phyloP scores from a whole-genome alignment of 2,888 invertebrate species.

The Trichopoda pennipes region DNA sequence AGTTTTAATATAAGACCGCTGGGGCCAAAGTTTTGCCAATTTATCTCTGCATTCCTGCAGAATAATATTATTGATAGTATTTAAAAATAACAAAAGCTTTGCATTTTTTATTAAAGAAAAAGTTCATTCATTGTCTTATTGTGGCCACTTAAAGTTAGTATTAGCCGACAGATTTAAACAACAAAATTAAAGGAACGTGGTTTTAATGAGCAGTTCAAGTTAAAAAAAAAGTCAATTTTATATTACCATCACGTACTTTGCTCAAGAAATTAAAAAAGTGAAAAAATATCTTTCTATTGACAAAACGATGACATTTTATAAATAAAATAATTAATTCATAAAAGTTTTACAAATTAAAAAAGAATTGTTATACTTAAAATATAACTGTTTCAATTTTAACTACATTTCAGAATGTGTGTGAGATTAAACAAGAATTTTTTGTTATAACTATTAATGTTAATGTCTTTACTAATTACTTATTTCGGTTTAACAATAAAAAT shows the following conservation, averaged over 20 bases:
- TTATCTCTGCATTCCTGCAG: not conserved
- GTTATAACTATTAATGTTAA: constrained; percentile 5
- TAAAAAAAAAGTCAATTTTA: constrained; percentile 22
- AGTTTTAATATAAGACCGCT: not conserved
- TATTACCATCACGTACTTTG: constrained; percentile 45
- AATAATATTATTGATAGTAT: not conserved
- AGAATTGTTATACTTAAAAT: not conserved
- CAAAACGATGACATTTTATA: not conserved
- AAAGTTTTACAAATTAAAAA: too few species aligned
- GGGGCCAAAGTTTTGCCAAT: not conserved
- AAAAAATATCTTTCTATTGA: constrained; percentile 19
- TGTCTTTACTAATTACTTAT: not conserved
- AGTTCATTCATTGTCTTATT: constrained; percentile 28
- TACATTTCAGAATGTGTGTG: not conserved
- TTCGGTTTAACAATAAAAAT: not conserved
- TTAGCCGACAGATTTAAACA: constrained; percentile 48
- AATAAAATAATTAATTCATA: too few species aligned
- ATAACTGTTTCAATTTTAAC: not conserved
- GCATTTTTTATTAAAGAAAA: not conserved
- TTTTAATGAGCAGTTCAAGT: not conserved
- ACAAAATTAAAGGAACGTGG: constrained; percentile 18
- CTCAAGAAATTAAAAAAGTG: constrained; percentile 23
- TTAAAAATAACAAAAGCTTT: not conserved
- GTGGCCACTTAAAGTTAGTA: constrained; percentile 3
- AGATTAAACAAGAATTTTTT: constrained; percentile 17